phyloP scores from a whole-genome alignment of 2,888 invertebrate genomes.

The Dicyrtomina minuta region DNA sequence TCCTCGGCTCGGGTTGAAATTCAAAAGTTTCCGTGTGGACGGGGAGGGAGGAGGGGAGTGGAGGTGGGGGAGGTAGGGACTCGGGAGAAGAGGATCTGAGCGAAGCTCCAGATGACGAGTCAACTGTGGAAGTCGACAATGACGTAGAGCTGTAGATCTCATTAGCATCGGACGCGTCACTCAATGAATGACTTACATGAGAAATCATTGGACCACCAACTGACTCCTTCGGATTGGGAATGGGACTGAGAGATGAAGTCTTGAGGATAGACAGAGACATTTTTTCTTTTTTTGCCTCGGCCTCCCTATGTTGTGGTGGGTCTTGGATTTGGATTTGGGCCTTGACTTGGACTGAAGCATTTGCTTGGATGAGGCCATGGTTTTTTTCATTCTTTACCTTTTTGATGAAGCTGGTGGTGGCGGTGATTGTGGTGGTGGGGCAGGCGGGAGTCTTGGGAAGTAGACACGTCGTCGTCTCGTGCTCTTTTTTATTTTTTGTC shows the following conservation, averaged over 20 bases:
- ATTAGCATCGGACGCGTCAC: conserved; percentile 9
- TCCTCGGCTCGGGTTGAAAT: conserved; percentile 20
- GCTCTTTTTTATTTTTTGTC: not conserved
- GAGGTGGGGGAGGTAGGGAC: conserved; percentile 23
- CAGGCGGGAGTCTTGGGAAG: not conserved
- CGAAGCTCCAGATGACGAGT: not conserved
- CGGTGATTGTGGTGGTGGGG: too few species aligned
- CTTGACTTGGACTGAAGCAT: too few species aligned
- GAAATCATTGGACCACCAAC: too few species aligned
- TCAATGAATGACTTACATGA: not conserved
- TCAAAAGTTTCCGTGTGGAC: conserved; percentile 25
- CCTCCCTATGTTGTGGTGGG: not conserved
- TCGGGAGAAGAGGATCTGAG: conserved; percentile 16
- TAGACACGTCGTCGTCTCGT: not conserved
- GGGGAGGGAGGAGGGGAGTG: not conserved
- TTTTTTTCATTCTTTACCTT: too few species aligned
- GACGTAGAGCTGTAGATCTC: conserved; percentile 15
- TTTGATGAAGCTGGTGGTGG: too few species aligned
- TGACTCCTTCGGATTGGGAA: too few species aligned
- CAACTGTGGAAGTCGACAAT: too few species aligned
- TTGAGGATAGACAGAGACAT: too few species aligned
- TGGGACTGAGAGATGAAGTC: too few species aligned
- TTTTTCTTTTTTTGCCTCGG: too few species aligned
- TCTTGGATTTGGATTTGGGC: not conserved
- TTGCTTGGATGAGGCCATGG: too few species aligned